Conservation (phyloP, 2,888 invertebrate species). For the Ormyrus labotus region DNA sequence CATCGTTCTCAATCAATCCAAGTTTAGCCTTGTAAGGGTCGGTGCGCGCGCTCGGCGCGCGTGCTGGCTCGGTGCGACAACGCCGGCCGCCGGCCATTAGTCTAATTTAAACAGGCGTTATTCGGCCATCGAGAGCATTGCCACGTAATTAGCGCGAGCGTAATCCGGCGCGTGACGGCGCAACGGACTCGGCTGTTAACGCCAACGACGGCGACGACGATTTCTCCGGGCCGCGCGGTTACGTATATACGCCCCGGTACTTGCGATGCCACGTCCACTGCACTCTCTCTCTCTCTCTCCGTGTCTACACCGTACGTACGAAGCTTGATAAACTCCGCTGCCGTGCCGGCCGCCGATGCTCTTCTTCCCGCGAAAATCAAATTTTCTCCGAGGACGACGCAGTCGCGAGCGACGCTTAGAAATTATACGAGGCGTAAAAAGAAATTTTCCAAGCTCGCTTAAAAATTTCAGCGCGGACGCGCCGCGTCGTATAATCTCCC, state of each 20-base stretch:
- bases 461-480: background rate
- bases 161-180: constrained; percentile 62
- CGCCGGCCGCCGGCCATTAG: constrained; percentile 59
- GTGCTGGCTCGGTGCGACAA: constrained; percentile 44
- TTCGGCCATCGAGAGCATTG: constrained; percentile 69
- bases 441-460: background rate
- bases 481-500: background rate
- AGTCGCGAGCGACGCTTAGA: background rate
- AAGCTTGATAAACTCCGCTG: too few species aligned
- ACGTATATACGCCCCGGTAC: too few species aligned
- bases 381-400: background rate
- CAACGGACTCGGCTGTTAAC: constrained; percentile 3
- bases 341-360: too few species aligned
- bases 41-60: background rate
- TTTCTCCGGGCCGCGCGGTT: too few species aligned
- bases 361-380: too few species aligned
- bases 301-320: too few species aligned
- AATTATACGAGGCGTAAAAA: background rate
- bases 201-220: background rate
- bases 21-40: background rate
- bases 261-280: background rate
- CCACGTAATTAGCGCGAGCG: constrained; percentile 71
- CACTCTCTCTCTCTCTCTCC: too few species aligned
- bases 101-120: constrained; percentile 69
- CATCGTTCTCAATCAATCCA: too few species aligned